Conservation (phyloP, 2,888 invertebrate genomes). For the Pollenia amentaria region DNA sequence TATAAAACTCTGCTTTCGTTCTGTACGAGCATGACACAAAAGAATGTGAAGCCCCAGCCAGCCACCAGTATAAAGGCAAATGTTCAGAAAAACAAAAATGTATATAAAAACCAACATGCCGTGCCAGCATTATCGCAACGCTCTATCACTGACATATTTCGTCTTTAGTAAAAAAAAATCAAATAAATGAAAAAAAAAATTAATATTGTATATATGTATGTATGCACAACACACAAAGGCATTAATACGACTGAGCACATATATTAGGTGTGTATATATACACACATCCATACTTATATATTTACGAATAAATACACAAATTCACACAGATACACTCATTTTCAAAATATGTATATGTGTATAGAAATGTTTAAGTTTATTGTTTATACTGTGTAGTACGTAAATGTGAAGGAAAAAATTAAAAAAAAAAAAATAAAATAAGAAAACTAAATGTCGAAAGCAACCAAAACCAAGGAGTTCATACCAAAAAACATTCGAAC, state of each 20-base stretch:
- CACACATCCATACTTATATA: constrained; percentile 21
- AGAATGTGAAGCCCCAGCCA: constrained; percentile 56
- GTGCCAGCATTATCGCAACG: constrained; percentile 76
- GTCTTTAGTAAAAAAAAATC: constrained; percentile 73
- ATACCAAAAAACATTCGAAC: constrained; percentile 53
- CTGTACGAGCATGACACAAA: constrained; percentile 55
- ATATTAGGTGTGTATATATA: too few species aligned
- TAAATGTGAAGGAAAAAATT: constrained; percentile 46
- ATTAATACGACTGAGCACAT: constrained; percentile 80
- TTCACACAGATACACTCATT: constrained; percentile 53
- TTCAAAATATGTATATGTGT: constrained; percentile 22
- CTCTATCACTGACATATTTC: constrained; percentile 78
- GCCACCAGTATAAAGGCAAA: constrained; percentile 64
- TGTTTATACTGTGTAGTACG: constrained; percentile 39
- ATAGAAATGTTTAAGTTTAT: constrained; percentile 40
- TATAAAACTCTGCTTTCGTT: constrained; percentile 36
- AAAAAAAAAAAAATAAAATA: constrained; percentile 45
- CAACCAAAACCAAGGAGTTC: constrained; percentile 59
- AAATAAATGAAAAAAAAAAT: constrained; percentile 65
- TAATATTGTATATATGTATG: constrained; percentile 9
- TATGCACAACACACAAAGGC: constrained; percentile 78
- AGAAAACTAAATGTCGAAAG: constrained; percentile 65
- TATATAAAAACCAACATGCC: constrained; percentile 72
- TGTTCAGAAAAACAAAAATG: constrained; percentile 63
- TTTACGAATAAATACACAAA: constrained; percentile 18